Percentiles rank a stretch among this genome's conserved stretches.
These are phyloP conservation scores for Nezara viridula DNA, from an alignment of 2,888 invertebrate species.

Conservation along the genomic window DNA sequence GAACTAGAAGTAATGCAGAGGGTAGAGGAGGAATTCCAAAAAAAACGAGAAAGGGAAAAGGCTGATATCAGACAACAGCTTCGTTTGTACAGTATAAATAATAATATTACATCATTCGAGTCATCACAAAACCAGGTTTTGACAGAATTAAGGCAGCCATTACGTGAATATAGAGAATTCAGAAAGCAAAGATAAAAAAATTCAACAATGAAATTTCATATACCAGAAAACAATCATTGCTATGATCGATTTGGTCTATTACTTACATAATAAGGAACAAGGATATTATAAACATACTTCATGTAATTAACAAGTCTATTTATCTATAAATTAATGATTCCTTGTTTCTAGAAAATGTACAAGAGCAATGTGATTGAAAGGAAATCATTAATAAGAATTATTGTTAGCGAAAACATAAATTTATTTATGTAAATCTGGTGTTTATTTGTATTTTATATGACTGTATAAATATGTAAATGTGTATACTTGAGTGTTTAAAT, in stretches of 20 bases:
- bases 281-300: background rate
- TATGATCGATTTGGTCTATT: background rate
- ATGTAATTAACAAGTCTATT: background rate
- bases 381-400: background rate
- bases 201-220: background rate
- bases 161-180: constrained; percentile 72
- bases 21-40: constrained; percentile 90
- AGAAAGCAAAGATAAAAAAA: constrained; percentile 45
- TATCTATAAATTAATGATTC: no score
- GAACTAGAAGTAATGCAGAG: constrained; percentile 87
- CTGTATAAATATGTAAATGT: constrained; percentile 27
- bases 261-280: background rate
- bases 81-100: constrained; percentile 77
- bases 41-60: constrained; percentile 78
- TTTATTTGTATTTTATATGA: background rate
- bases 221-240: background rate
- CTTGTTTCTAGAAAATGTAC: background rate
- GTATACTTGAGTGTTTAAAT: background rate
- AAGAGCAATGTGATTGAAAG: background rate
- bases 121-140: constrained; percentile 73
- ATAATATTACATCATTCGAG: constrained; percentile 79
- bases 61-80: constrained; percentile 79
- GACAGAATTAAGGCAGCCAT: constrained; percentile 73
- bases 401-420: background rate
- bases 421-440: background rate